phyloP scores from a whole-genome alignment of 2,113 vertebrate species.

The Hirundichthys speculiger region DNA sequence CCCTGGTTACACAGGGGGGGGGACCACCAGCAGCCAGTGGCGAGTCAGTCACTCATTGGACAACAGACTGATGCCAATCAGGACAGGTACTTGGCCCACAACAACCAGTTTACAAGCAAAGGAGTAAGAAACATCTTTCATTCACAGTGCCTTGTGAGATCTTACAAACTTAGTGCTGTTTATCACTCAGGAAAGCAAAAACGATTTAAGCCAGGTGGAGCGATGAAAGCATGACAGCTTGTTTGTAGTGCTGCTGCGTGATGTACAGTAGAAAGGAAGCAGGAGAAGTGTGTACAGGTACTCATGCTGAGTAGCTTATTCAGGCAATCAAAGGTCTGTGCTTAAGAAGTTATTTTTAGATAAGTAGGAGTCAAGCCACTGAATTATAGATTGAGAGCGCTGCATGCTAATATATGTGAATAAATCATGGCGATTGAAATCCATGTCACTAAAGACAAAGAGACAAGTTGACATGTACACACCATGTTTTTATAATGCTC shows the following conservation, averaged over 20 bases:
- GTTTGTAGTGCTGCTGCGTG: conserved; percentile 58
- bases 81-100: conserved; percentile 70
- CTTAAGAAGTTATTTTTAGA: conserved; percentile 79
- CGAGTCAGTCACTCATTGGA: conserved; percentile 71
- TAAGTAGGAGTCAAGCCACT: conserved; percentile 57
- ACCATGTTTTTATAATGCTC: conserved; percentile 18
- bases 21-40: conserved; percentile 70
- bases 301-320: conserved; percentile 61
- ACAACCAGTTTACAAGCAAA: no score
- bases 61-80: conserved; percentile 70
- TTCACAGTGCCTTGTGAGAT: conserved; percentile 22
- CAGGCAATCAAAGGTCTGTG: conserved; percentile 72
- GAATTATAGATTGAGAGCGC: conserved; percentile 79
- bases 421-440: conserved; percentile 80
- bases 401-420: conserved; percentile 79
- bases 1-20: conserved; percentile 67
- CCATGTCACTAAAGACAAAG: no score
- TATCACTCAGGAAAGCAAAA: conserved; percentile 49
- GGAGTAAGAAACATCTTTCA: conserved; percentile 8
- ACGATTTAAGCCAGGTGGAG: conserved; percentile 25
- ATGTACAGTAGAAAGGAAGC: conserved; percentile 64
- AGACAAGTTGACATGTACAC: conserved; percentile 29
- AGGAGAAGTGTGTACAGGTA: conserved; percentile 53
- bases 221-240: conserved; percentile 64
- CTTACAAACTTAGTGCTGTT: conserved; percentile 38